Base-by-base conservation (phyloP, 53 echinoderm and acorn worm genomes). In the Pentamera pediparva region DNA sequence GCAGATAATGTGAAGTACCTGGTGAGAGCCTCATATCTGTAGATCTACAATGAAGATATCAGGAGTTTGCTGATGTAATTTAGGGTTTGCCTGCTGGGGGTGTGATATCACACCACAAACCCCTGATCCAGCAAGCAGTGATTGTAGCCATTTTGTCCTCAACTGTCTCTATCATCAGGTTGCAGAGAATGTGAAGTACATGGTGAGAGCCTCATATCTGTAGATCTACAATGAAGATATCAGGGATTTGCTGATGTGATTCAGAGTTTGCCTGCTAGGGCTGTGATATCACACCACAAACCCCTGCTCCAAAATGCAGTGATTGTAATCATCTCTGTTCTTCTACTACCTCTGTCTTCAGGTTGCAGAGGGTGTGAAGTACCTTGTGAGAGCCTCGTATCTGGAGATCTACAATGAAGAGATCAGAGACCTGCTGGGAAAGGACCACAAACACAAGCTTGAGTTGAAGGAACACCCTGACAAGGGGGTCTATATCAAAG, bases 171-270 rank as follows among this genome's bases (percentile, higher is more conserved):
- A 11, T 48, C 37, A 45, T 33, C 30, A 89, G 89, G 95, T 93
- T 5, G 80, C 95, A 4, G 90, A 95, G 47, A 85, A 82, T n/a
- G 80, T 93, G 29, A 96, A 96, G 78, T 91, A 79, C 53, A 56
- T 96, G 21, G 96, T 96, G 22, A 58, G 90, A 4, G 96, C 96
- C 24, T 93, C 89, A 18, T 96, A 96, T 59, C 69, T 96, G 58
- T 90, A 96, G 82, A 96, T 96, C 50, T 96, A 96, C 88, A 96
- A 96, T 55, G 96, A 96, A 74, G 96, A 96, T 54, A 88, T 91
- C 60, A 53, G 96, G n/a, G 96, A 96, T 56, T 76, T 91, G 0
- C 82, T 91, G 17, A n/a, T n/a, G n/a, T n/a, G n/a, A n/a, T n/a
- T n/a, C n/a, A n/a, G n/a, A n/a, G n/a, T n/a, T n/a, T n/a, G n/a